Percentiles rank a stretch among this genome's conserved stretches.
phyloP scores from a whole-genome alignment of 2,113 vertebrate genomes.

The Xenopus tropicalis region UCB_Xtro_10.0 CM004444.2:135916001-135916500 shows the following conservation, averaged over 20 bases:
- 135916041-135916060: slow-evolving; percentile 62
- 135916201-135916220: neutral
- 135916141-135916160: slow-evolving; percentile 40
- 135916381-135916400: too few relatives aligned
- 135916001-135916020: neutral
- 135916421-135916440: too few relatives aligned
- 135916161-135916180: slow-evolving; percentile 37
- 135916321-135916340: slow-evolving; percentile 60
- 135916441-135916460: too few relatives aligned
- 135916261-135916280: slow-evolving; percentile 50
- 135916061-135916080: slow-evolving; percentile 45
- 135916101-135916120: slow-evolving; percentile 51
- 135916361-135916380: too few relatives aligned
- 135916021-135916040: slow-evolving; percentile 46
- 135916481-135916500: too few relatives aligned
- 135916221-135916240: slow-evolving; percentile 1
- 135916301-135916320: slow-evolving; percentile 68
- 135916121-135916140: slow-evolving; percentile 46
- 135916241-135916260: slow-evolving; percentile 8
- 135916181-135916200: slow-evolving; percentile 19
- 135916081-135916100: slow-evolving; percentile 23
- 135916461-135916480: too few relatives aligned
- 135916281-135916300: slow-evolving; percentile 68
- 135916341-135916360: too few relatives aligned
- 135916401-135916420: too few relatives aligned